Evolutionary conservation across 2,113 vertebrate genomes (phyloP), one percentile per base, ranked within the genome.

Genomic region (Prolemur simus): DNA sequence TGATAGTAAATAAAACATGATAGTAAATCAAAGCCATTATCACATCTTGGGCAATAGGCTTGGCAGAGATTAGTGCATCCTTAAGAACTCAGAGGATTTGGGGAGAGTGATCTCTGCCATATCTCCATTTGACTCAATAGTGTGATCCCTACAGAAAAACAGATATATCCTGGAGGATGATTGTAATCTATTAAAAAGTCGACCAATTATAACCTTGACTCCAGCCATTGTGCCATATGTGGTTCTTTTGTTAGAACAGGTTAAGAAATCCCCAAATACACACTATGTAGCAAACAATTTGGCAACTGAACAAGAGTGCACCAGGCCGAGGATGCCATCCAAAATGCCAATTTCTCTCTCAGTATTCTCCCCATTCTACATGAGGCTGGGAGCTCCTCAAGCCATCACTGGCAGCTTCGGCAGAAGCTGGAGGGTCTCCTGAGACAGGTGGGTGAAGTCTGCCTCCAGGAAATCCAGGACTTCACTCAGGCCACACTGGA

Each of bases 351-450:
- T 97, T 98, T 99, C 71, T 98, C 98, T 1, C 95, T 99, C 95
- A 99, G 98, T 1, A 97, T 99, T 95, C 98, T 99, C 71, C 99
- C 99, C 7, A 98, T 98, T 84, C 95, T 99, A 8, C 98, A 99
- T 8, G 99, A 99, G 94, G 97, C 98, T 0, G 99, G 98, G n/a
- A 98, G 97, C 73, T 96, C 94, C 7, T 98, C 98, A 2, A 98
- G 99, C 80, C 98, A 99, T 97, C 99, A 98, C 2, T 78, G 97
- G 78, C 97, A 98, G 90, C 98, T 99, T 85, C 98, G 98, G 94
- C 97, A 98, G 97, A 99, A 98, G 95, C 98, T 99, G 95, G 97
- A 98, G 78, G 97, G 98, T 81, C 96, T 99, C 3, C 97, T 95
- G 0, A 97, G 98, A 86, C 98, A 99, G 18, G 98, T n/a, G n/a